Evolutionary conservation across 2,888 invertebrate genomes (phyloP).

Genomic region (Cantharis flavilabris): DNA sequence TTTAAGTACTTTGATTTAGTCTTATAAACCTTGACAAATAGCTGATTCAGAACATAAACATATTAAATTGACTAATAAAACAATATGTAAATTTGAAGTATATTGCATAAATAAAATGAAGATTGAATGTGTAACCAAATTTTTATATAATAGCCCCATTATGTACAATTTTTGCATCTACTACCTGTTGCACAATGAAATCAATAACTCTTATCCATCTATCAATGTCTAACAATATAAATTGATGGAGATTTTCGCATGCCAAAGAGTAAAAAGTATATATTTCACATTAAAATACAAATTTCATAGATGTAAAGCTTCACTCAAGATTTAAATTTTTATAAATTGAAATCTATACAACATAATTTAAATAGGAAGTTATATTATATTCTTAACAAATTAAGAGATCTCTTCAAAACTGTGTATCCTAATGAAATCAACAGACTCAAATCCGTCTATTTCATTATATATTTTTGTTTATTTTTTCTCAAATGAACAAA

Average conservation of each 20-base stretch:
- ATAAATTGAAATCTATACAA: background rate
- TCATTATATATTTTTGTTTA: no score
- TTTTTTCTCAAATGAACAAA: no score
- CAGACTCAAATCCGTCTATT: no score
- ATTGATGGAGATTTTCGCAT: background rate
- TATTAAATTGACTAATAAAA: background rate
- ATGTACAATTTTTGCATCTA: background rate
- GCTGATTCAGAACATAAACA: background rate
- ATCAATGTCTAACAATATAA: background rate
- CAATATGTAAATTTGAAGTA: background rate
- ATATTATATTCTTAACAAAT: background rate
- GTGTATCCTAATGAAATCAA: no score
- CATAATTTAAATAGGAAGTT: background rate
- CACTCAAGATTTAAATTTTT: background rate
- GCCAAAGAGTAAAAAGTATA: background rate
- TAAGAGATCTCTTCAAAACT: no score
- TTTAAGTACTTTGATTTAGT: background rate
- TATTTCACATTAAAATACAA: background rate
- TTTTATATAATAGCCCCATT: background rate
- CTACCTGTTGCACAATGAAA: slow-evolving; percentile 6
- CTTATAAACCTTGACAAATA: background rate
- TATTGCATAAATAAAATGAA: background rate
- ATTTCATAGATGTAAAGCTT: background rate
- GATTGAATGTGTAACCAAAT: background rate
- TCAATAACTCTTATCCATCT: background rate